phyloP scores from a whole-genome alignment of 2,888 invertebrate species.

The Exephanes ischioxanthus region DNA sequence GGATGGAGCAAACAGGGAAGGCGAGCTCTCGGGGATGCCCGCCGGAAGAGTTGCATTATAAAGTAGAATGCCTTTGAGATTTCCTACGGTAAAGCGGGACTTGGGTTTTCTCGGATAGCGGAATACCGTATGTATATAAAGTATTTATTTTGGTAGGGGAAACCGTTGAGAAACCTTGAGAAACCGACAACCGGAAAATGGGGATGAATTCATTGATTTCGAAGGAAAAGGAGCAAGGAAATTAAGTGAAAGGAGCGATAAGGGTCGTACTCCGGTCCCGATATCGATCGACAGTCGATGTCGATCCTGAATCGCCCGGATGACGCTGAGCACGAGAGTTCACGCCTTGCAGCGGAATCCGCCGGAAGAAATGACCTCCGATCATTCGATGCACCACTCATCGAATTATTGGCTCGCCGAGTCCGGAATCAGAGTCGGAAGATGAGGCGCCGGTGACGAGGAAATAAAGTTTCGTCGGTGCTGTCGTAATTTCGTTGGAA shows the following conservation, averaged over 20 bases:
- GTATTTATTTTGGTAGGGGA: constrained; percentile 41
- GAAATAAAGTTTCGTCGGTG: constrained; percentile 25
- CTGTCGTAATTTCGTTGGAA: constrained; percentile 16
- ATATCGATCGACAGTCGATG: constrained; percentile 73
- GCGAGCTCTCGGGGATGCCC: constrained; percentile 52
- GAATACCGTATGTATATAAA: constrained; percentile 33
- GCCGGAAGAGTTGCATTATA: constrained; percentile 76
- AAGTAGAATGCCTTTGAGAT: constrained; percentile 74
- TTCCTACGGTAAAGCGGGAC: constrained; percentile 66
- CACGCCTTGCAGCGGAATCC: constrained; percentile 21
- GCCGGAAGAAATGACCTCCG: neutral
- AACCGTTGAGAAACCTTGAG: constrained; percentile 27
- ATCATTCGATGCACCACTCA: constrained; percentile 38
- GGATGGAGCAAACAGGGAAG: constrained; percentile 51
- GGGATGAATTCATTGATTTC: constrained; percentile 45
- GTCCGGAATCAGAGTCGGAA: constrained; percentile 7
- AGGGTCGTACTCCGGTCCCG: constrained; percentile 48
- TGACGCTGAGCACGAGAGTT: constrained; percentile 48
- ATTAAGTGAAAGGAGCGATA: constrained; percentile 36
- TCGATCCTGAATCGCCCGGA: constrained; percentile 69
- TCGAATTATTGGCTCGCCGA: constrained; percentile 70
- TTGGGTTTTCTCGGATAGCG: constrained; percentile 45
- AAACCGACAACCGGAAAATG: constrained; percentile 46
- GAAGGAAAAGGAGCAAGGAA: constrained; percentile 34
- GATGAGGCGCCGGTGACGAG: constrained; percentile 5